Percentiles rank a stretch among this genome's conserved stretches.
Conservation (phyloP, 2,888 invertebrate genomes). For the Spisula solida region DNA sequence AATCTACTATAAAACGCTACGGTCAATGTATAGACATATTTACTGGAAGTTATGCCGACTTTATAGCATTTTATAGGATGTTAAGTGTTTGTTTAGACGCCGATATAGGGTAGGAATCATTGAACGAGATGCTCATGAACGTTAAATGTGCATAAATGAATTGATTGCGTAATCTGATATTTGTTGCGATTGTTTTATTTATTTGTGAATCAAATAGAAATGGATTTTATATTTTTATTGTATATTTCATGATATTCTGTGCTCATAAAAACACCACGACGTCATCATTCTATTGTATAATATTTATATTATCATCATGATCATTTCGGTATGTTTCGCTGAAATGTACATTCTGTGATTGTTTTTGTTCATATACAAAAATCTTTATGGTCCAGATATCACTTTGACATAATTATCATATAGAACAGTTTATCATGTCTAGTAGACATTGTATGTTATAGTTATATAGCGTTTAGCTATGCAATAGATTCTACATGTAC, state of each 20-base stretch:
- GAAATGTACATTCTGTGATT: no score
- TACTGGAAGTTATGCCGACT: conserved; percentile 33
- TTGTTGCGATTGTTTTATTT: neutral
- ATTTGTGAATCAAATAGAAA: neutral
- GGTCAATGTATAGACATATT: conserved; percentile 35
- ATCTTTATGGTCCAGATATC: no score
- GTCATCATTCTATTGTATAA: neutral
- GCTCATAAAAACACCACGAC: neutral
- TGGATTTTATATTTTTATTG: neutral
- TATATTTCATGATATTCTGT: neutral
- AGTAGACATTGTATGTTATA: no score
- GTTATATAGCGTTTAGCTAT: no score
- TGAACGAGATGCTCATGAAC: neutral
- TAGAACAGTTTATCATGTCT: no score
- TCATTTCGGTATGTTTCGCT: no score
- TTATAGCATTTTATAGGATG: conserved; percentile 30
- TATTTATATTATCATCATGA: neutral
- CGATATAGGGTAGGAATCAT: neutral
- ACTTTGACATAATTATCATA: no score
- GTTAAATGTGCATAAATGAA: neutral
- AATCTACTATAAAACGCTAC: conserved; percentile 40
- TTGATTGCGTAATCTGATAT: neutral
- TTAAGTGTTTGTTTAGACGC: conserved; percentile 56
- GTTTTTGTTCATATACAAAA: no score
- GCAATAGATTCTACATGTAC: no score